A percentile compares a stretch with the other conserved stretches of the same genome.
phyloP scores from a whole-genome alignment of 30 jellyfish, hydroid and myxozoan species.

The Hydra vulgaris region DNA sequence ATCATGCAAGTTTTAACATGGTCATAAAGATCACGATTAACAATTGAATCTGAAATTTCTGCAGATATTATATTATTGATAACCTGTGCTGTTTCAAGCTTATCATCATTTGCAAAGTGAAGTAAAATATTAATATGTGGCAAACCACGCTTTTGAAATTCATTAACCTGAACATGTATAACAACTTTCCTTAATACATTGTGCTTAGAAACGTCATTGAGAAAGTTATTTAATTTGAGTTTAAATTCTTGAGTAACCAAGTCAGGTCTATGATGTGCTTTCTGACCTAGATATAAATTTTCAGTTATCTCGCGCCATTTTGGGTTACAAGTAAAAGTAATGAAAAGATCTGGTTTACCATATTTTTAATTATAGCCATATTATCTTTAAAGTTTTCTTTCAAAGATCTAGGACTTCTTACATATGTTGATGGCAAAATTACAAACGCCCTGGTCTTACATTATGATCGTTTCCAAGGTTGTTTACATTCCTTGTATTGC shows the following conservation, averaged over 20 bases:
- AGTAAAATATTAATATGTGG: too few relatives aligned
- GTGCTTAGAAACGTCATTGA: constrained; percentile 20
- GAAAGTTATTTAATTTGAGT: constrained; percentile 14
- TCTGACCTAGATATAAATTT: constrained; percentile 27
- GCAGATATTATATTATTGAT: too few relatives aligned
- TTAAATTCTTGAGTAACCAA: constrained; percentile 12
- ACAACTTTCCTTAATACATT: constrained; percentile 15
- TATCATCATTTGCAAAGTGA: too few relatives aligned
- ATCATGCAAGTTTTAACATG: too few relatives aligned
- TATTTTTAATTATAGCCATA: neutral
- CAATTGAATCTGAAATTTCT: too few relatives aligned
- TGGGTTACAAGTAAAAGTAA: constrained; percentile 46
- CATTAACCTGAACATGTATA: constrained; percentile 27
- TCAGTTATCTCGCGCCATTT: constrained; percentile 23
- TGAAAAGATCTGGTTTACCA: constrained; percentile 40
- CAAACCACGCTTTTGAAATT: too few relatives aligned
- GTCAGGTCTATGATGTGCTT: constrained; percentile 35
- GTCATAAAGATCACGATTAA: too few relatives aligned
- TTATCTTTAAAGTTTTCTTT: constrained; percentile 8
- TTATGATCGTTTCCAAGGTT: too few relatives aligned
- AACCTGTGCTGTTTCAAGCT: too few relatives aligned
- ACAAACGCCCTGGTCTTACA: too few relatives aligned
- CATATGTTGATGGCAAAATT: too few relatives aligned
- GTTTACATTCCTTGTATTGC: too few relatives aligned
- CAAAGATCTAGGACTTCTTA: constrained; percentile 24